Base-by-base conservation (phyloP, 2,888 invertebrate species). In the Hydroisotoma schaefferi region DNA sequence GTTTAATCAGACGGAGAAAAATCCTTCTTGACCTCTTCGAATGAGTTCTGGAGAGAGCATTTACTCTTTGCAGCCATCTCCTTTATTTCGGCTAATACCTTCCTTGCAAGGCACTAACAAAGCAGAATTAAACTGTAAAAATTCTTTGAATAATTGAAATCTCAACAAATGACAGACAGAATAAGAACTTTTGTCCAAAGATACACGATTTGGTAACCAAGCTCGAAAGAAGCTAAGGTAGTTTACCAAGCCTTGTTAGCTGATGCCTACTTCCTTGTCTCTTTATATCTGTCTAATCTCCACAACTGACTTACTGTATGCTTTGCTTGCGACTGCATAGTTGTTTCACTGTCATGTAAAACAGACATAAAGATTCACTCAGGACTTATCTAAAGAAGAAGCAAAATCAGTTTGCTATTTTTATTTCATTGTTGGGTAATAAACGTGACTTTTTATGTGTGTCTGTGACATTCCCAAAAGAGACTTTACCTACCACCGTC, bases 391-490 rank as follows among this genome's bases (percentile, higher is more conserved):
- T n/a, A n/a, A n/a, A n/a, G n/a, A 52, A 52, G 29, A 49, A 29
- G 28, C 26, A 6, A 37, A 37, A 33, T 52, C 52, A 52, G 52
- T 37, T 29, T 52, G 37, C 52, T 52, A 52, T 52, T 52, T 52
- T 52, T 52, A 37, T 52, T 52, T 37, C 52, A 33, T 52, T 52
- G 52, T 52, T 33, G 25, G 46, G 25, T 15, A 52, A 52, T 52
- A 52, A 52, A 52, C 52, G 52, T 52, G 52, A 52, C 52, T 52
- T 52, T 52, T 52, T 52, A 52, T 52, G 52, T 22, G n/a, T n/a
- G 8, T 22, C 37, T 29, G 37, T 27, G 49, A 49, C 49, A 49
- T 49, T 49, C 49, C 49, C 26, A 2, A 49, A 29, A 27, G 52
- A 28, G 29, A 25, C 49, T 6, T 29, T 33, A 52, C 37, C 52